Percentiles rank a stretch among this genome's conserved stretches.
Evolutionary conservation across 2,113 vertebrate genomes (phyloP).

Genomic region (Scopus umbretta): DNA sequence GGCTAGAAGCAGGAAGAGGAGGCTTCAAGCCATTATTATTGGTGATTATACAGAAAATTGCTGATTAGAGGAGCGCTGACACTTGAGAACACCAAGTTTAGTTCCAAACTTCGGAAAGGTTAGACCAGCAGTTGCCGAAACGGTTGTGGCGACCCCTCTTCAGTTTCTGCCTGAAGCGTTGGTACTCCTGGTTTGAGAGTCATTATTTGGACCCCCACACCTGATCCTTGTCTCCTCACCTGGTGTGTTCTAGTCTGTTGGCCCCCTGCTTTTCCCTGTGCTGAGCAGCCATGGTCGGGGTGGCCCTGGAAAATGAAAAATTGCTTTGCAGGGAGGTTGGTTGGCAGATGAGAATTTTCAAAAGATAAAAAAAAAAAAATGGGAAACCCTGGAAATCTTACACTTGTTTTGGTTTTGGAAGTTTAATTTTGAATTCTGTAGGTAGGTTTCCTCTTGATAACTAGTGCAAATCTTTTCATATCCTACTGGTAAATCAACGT

Average conservation of each 20-base stretch:
- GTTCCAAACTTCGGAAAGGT: not conserved
- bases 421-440: not conserved
- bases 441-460: not conserved
- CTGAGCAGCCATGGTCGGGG: not conserved
- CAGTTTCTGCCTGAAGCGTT: not conserved
- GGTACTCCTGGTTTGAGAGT: not conserved
- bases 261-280: not conserved
- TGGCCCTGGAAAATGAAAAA: not conserved
- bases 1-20: not conserved
- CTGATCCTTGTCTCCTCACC: not conserved
- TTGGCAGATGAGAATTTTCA: not conserved
- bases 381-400: not conserved
- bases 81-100: not conserved
- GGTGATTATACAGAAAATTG: not conserved
- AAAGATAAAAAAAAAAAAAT: not conserved
- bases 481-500: not conserved
- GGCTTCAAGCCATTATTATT: not conserved
- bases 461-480: not conserved
- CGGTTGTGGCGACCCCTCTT: not conserved
- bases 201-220: not conserved
- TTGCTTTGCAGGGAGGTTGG: not conserved
- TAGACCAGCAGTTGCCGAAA: not conserved
- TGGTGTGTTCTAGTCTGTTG: accelerated
- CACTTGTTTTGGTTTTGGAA: not conserved
- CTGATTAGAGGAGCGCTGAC: not conserved